phyloP scores from a whole-genome alignment of 1,140 invertebrate genomes.

The Campoletis sonorensis region DNA sequence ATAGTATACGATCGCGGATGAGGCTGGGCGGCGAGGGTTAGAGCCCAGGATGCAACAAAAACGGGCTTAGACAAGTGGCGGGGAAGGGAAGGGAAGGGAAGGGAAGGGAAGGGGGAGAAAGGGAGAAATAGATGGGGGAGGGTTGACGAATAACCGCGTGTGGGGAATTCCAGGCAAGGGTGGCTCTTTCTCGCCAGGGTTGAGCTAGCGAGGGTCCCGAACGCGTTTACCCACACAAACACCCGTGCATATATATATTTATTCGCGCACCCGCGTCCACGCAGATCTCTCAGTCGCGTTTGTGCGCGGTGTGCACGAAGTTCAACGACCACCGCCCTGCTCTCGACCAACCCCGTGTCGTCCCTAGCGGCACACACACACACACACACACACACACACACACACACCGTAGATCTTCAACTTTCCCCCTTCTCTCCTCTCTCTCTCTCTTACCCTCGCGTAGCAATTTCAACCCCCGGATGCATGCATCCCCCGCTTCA shows the following conservation, averaged over 20 bases:
- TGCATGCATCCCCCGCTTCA: slow-evolving; percentile 26
- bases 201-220: slow-evolving; percentile 18
- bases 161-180: slow-evolving; percentile 41
- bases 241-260: background rate
- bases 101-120: background rate
- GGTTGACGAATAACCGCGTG: slow-evolving; percentile 25
- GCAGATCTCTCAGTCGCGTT: slow-evolving; percentile 60
- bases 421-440: background rate
- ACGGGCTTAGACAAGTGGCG: slow-evolving; percentile 34
- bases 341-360: slow-evolving; percentile 68
- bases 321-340: slow-evolving; percentile 77
- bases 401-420: slow-evolving; percentile 19
- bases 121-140: background rate
- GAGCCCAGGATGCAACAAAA: slow-evolving; percentile 42
- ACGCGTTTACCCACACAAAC: background rate
- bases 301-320: slow-evolving; percentile 32
- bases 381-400: too few species aligned
- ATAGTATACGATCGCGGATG: slow-evolving; percentile 3
- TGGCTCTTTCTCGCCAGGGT: slow-evolving; percentile 28
- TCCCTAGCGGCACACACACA: slow-evolving; percentile 35
- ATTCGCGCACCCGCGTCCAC: slow-evolving; percentile 67
- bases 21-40: slow-evolving; percentile 19
- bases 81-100: background rate
- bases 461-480: background rate
- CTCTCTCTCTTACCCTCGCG: background rate